Evolutionary conservation across 2,888 invertebrate genomes (phyloP), one percentile per base, ranked within the genome.

Genomic region (Harpagoxenus sublaevis): DNA sequence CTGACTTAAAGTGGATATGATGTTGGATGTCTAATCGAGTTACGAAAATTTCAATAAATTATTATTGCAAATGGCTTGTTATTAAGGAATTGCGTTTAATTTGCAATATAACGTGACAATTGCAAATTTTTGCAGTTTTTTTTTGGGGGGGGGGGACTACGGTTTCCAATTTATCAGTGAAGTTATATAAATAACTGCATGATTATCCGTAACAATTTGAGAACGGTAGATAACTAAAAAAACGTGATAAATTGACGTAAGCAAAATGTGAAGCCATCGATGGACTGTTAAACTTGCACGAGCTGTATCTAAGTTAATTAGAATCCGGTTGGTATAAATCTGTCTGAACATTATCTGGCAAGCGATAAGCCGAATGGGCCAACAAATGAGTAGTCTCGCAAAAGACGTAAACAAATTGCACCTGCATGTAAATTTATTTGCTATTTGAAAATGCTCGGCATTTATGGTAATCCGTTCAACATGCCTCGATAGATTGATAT

Each of bases 401-500:
- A 35, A 18, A 42, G 53, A 39, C 18, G 8, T 42, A 55, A 55
- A 66, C 42, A 66, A 66, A 66, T 78, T 78, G 55, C 31, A 35
- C 12, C 28, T 55, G 18, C 31, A 55, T 66, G n/a, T 66, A 77
- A 55, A 65, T 66, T 66, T 35, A 55, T 31, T 68, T 42, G 77
- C 53, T 42, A 42, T 42, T 57, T 39, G 53, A 60, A 82, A 86
- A 87, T 78, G n/a, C n/a, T 83, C 60, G 66, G 51, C 28, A 68
- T 71, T 71, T 57, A 82, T 57, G 82, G 53, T 71, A 83, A 84
- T 84, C 83, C 63, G 83, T 62, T 86, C 77, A 65, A 15, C 63
- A 65, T 84, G 68, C 51, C 53, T 63, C 78, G 73, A 73, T 65
- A 74, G 63, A 83, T 60, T 74, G 79, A 84, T 79, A 77, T 88